Evolutionary conservation across 2,113 vertebrate species (phyloP).

Genomic region (Chionomys nivalis): DNA sequence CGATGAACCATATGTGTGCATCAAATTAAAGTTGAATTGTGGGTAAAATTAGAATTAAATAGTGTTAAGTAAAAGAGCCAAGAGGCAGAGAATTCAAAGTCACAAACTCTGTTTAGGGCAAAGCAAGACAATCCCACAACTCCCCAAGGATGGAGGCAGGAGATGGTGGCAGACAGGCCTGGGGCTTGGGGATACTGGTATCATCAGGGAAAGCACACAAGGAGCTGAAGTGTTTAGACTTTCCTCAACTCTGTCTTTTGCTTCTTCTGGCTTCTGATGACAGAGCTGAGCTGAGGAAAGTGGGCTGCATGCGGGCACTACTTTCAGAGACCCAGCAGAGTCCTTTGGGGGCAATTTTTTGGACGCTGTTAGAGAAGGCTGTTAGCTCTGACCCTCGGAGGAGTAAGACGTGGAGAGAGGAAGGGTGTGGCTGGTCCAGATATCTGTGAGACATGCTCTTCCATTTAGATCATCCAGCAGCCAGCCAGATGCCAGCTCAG

Average conservation of each 20-base stretch:
- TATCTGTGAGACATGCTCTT: neutral
- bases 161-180: neutral
- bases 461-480: neutral
- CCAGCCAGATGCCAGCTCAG: neutral
- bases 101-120: neutral
- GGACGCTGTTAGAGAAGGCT: neutral
- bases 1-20: slow-evolving; percentile 66
- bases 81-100: slow-evolving; percentile 70
- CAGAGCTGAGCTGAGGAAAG: neutral
- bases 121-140: neutral
- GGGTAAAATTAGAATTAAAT: slow-evolving; percentile 68
- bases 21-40: slow-evolving; percentile 80
- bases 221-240: neutral
- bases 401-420: neutral
- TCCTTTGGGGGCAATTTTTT: neutral
- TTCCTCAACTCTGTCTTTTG: neutral
- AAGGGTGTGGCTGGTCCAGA: neutral
- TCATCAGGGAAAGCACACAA: neutral
- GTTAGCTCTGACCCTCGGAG: neutral
- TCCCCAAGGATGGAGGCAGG: neutral
- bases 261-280: neutral
- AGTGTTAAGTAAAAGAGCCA: slow-evolving; percentile 69
- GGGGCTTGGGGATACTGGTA: neutral
- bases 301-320: neutral
- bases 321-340: neutral